Evolutionary conservation across 2,113 vertebrate species (phyloP), one percentile per base, ranked within the genome.

Genomic region (Notarius quadriscutis): DNA sequence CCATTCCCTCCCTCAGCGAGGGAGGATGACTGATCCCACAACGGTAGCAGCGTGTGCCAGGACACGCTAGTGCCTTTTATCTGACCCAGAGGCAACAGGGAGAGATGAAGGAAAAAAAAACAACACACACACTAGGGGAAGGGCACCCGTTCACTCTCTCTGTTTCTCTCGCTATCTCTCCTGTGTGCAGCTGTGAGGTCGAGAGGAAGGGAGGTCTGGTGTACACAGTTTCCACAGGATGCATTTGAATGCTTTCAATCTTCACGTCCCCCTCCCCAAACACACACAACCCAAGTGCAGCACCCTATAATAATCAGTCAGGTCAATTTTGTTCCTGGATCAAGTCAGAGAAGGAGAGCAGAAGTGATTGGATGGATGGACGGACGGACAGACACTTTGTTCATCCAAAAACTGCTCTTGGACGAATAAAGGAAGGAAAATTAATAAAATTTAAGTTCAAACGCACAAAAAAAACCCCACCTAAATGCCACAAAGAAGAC

Each of bases 11-110:
- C 48, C 17, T 84, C 5, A 50, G 11, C 30, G 27, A 71, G 30
- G 85, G 78, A 86, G 85, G 78, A 81, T 81, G 85, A 81, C 15
- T 4, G 60, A 63, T 86, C 50, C 85, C 85, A 80, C 20, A 80
- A 63, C 60, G 20, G 57, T 30, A 34, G 84, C 12, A 10, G 75
- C 10, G 2, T 20, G 20, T 86, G 77, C 51, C 78, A 86, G 63
- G 22, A 69, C 30, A 77, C 71, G 30, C 50, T 18, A 81, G 20
- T 71, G 18, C 51, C 14, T 67, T 27, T 69, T 86, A 86, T 80
- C 75, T 69, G 60, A 48, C 48, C 67, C 12, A n/a, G 57, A 58
- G 6, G 34, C 71, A 85, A 57, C 22, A 69, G 22, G 22, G 18
- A 55, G 81, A 53, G 30, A 85, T 77, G 41, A 15, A 57, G 25